Evolutionary conservation across 1,140 invertebrate genomes (phyloP).

Genomic region (Caenorhabditis briggsae): DNA sequence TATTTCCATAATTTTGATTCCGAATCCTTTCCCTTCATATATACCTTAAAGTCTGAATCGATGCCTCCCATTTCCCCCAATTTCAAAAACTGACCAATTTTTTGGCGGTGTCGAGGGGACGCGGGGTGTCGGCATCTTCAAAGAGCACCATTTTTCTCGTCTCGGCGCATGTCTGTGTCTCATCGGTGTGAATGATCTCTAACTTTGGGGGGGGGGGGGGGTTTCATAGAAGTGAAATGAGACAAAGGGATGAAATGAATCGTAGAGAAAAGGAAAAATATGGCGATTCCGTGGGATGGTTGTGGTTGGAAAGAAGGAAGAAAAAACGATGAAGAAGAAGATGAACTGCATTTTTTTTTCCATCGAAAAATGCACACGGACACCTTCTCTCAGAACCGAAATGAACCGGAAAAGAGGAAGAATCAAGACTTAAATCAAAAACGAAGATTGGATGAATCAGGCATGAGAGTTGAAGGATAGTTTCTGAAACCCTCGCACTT

Average conservation of each 20-base stretch:
- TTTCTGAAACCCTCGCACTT: too few relatives aligned
- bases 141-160: slow-evolving; percentile 52
- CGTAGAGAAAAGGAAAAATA: slow-evolving; percentile 4
- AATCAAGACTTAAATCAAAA: too few relatives aligned
- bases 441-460: too few relatives aligned
- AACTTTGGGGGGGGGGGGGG: not conserved
- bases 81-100: not conserved
- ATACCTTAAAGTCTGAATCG: not conserved
- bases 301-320: not conserved
- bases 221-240: slow-evolving; percentile 38
- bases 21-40: not conserved
- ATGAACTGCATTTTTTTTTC: slow-evolving; percentile 14
- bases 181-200: slow-evolving; percentile 27
- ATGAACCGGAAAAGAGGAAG: not conserved
- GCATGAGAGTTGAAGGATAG: too few relatives aligned
- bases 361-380: not conserved
- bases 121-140: slow-evolving; percentile 15
- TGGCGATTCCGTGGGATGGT: slow-evolving; percentile 7
- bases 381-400: not conserved
- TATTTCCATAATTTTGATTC: slow-evolving; percentile 37
- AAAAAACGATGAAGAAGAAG: slow-evolving; percentile 32
- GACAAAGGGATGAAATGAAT: slow-evolving; percentile 55
- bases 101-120: slow-evolving; percentile 16
- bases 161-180: slow-evolving; percentile 12
- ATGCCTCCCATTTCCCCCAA: not conserved